Percentiles rank a stretch among this genome's conserved stretches.
phyloP scores from a whole-genome alignment of 2,113 vertebrate genomes.

The Spermophilus dauricus region DNA sequence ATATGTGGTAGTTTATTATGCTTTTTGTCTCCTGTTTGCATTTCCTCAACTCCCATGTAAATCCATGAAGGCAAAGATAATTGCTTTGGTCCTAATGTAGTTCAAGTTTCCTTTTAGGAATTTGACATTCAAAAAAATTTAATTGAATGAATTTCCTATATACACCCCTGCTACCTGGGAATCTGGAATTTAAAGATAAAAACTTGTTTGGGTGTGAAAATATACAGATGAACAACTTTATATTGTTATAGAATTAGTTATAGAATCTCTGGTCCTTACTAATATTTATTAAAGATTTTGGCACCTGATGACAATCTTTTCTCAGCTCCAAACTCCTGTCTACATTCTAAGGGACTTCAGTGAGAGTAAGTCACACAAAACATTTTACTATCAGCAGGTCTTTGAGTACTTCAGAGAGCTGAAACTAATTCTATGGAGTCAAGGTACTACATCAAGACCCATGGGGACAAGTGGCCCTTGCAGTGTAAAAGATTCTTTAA shows the following conservation, averaged over 20 bases:
- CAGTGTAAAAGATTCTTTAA: neutral
- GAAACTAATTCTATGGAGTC: neutral
- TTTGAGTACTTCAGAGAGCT: neutral
- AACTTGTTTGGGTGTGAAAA: slow-evolving; percentile 47
- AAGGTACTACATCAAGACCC: neutral
- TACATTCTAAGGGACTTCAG: neutral
- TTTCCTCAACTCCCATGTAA: neutral
- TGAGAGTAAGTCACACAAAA: neutral
- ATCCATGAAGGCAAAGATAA: neutral
- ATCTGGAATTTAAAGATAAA: slow-evolving; percentile 39
- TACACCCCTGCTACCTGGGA: neutral
- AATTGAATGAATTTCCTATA: slow-evolving; percentile 37
- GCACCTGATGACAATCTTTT: neutral
- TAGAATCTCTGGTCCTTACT: neutral
- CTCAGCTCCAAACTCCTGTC: neutral
- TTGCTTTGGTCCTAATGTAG: neutral
- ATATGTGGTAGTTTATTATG: neutral
- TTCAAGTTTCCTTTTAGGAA: neutral
- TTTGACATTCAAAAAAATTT: slow-evolving; percentile 15
- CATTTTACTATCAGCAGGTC: neutral
- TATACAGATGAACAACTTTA: neutral
- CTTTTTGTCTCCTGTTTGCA: neutral
- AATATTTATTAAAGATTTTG: neutral
- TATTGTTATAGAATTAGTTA: neutral
- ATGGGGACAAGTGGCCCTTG: neutral